Conservation (phyloP, 64 coral and sea anemone genomes). For the Pachyseris speciosa region DNA sequence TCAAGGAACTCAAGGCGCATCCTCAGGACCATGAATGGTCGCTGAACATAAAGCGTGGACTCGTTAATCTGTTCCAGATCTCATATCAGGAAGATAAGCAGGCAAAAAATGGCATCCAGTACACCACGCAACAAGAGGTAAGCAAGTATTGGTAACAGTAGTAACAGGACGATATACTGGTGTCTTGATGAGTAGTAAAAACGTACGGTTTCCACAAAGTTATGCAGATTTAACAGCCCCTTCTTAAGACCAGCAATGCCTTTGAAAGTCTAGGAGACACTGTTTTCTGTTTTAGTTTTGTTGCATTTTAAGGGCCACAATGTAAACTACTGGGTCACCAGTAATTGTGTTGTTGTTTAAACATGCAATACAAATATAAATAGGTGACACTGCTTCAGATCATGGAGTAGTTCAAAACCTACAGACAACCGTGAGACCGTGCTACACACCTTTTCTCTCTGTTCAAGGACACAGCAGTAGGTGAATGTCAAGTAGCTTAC, state of each 20-base stretch:
- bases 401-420: neutral
- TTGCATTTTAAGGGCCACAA: too few species aligned
- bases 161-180: neutral
- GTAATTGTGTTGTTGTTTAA: too few species aligned
- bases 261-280: too few species aligned
- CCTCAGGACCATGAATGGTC: slow-evolving; percentile 60
- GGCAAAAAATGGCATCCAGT: neutral
- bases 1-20: slow-evolving; percentile 58
- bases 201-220: too few species aligned
- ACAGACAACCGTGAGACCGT: neutral
- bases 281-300: too few species aligned
- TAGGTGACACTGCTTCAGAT: neutral
- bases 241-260: too few species aligned
- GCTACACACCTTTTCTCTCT: neutral
- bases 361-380: too few species aligned
- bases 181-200: too few species aligned
- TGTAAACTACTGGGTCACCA: too few species aligned
- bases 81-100: neutral
- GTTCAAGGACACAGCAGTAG: slow-evolving; percentile 54
- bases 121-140: slow-evolving; percentile 64
- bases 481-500: slow-evolving; percentile 79
- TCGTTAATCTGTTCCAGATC: slow-evolving; percentile 78
- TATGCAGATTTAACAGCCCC: too few species aligned
- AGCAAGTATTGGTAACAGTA: neutral
- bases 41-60: slow-evolving; percentile 81